phyloP scores from a whole-genome alignment of 2,888 invertebrate species.

The Eupithecia subumbrata region DNA sequence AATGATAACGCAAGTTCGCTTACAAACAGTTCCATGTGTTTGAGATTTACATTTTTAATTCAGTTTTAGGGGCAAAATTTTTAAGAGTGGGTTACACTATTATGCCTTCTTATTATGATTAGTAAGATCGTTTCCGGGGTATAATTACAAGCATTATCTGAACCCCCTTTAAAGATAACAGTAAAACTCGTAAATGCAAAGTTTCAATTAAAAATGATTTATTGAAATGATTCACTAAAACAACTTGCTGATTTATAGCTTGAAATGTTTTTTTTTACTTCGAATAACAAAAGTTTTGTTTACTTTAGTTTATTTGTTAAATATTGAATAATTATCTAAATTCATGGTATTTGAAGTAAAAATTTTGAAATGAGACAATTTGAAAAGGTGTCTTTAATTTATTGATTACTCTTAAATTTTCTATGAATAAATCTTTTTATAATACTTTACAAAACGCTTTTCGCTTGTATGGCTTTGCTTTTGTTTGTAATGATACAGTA shows the following conservation, averaged over 20 bases:
- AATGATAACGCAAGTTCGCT: neutral
- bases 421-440: constrained; percentile 25
- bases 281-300: neutral
- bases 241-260: neutral
- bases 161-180: neutral
- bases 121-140: constrained; percentile 3
- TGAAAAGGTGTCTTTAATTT: constrained; percentile 13
- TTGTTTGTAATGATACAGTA: constrained; percentile 20
- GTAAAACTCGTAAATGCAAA: neutral
- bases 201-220: neutral
- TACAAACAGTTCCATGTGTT: neutral
- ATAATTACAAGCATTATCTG: neutral
- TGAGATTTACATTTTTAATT: neutral
- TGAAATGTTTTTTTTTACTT: neutral
- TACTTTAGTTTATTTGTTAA: neutral
- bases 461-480: constrained; percentile 10
- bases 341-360: constrained; percentile 5
- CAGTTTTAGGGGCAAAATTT: neutral
- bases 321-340: neutral
- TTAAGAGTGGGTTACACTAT: neutral
- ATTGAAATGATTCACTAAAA: neutral
- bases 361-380: constrained; percentile 15
- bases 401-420: constrained; percentile 15
- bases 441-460: constrained; percentile 11
- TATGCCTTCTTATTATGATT: neutral